Base-by-base conservation (phyloP, 2,888 invertebrate genomes). In the Diaprepes abbreviatus region DNA sequence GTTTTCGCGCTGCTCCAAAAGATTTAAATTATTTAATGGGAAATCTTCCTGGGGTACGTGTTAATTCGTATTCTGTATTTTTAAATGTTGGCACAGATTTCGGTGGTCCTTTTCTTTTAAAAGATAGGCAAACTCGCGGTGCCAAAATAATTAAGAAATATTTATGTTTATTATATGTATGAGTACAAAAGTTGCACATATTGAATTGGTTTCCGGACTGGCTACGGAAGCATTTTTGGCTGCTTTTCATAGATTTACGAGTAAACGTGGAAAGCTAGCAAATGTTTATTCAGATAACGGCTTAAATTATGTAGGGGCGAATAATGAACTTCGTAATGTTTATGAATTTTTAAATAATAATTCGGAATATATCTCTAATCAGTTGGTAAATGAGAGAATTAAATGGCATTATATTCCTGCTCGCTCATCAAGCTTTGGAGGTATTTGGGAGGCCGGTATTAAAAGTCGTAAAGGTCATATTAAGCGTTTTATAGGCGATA, bases 91-190 rank as follows among this genome's bases (percentile, higher is more conserved):
- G 45, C 6, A 60, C 48, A 12, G 45, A 60, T 60, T 60, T 35
- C 10, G 63, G 54, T 6, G 63, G 63, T 4, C 60, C 60, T 9
- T 60, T 60, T 48, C 35, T 48, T 16, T 33, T 60, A n/a, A 60
- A 60, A 31, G 60, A 60, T 48, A 60, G 60, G 16, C 17, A 33
- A n/a, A 60, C 60, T n/a, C 9, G 33, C 2, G 33, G 48, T 7
- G 60, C 60, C 10, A 76, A 75, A 60, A 7, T 66, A 0, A 55
- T 59, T 10, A 77, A 77, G 57, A 54, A 50, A 0, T 78, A 76
- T 33, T 17, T 77, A 10, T 73, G 72, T 14, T 38, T 76, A 19
- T 76, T 48, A 67, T 78, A 45, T 78, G 77, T 64, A 71, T 76
- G 31, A 16, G 65, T 7, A 74, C 76, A 0, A 79, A 76, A 50